Conservation (phyloP, 2,113 vertebrate genomes). For the Steatornis caripensis region DNA sequence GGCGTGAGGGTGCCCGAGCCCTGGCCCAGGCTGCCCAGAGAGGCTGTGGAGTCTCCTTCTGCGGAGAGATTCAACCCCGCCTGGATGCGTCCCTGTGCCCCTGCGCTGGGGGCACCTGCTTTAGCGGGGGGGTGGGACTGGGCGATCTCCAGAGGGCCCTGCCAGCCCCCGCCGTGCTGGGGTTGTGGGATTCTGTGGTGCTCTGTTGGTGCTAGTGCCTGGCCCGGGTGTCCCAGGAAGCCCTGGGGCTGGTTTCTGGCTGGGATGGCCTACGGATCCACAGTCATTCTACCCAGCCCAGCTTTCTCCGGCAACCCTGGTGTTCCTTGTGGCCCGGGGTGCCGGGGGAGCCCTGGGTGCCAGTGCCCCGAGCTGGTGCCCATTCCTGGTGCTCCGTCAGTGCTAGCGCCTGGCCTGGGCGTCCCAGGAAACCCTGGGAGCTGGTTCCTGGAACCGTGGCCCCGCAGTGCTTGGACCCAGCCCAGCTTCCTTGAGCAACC, state of each 20-base stretch:
- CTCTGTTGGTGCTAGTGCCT: background rate
- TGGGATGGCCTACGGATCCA: background rate
- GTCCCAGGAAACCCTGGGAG: background rate
- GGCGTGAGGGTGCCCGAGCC: no score
- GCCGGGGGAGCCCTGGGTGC: background rate
- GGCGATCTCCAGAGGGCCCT: no score
- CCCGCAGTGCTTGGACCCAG: background rate
- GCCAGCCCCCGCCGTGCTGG: no score
- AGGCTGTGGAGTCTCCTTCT: no score
- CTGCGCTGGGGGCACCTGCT: no score
- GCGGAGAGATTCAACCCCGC: no score
- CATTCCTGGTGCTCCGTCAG: background rate
- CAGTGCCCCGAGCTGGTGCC: background rate
- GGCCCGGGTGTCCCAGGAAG: background rate
- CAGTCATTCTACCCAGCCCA: background rate
- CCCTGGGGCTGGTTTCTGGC: background rate
- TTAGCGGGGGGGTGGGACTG: no score
- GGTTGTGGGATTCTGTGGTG: no score
- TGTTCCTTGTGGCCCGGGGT: background rate
- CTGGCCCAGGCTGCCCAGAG: no score
- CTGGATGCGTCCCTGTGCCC: no score
- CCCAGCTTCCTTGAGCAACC: background rate
- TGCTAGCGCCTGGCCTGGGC: background rate
- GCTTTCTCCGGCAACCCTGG: background rate
- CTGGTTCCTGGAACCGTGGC: background rate